A percentile compares a stretch with the other conserved stretches of the same genome.
These are phyloP conservation scores for Cheilosia vulpina DNA, from an alignment of 2,888 invertebrate species.

Conservation along the genomic window DNA sequence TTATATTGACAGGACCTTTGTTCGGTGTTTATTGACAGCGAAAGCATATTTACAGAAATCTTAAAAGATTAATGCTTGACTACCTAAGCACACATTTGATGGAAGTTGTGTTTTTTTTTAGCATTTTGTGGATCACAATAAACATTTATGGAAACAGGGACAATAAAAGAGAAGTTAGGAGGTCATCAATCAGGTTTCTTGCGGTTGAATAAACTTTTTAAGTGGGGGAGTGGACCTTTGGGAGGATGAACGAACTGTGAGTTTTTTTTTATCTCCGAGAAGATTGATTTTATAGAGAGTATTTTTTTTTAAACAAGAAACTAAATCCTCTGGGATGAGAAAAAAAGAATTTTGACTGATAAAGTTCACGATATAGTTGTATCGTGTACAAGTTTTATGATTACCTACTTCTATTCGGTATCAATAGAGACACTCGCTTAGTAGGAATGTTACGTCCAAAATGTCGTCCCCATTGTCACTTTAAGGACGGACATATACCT, in stretches of 20 bases:
- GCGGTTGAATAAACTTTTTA: constrained; percentile 32
- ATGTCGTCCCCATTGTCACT: no score
- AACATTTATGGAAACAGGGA: constrained; percentile 28
- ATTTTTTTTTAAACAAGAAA: no score
- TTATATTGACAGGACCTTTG: constrained; percentile 52
- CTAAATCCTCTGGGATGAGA: no score
- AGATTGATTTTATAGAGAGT: background rate
- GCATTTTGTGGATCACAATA: constrained; percentile 25
- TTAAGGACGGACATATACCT: no score
- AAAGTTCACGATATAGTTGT: no score
- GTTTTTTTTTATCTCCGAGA: background rate
- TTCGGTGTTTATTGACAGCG: constrained; percentile 37
- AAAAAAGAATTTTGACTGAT: no score
- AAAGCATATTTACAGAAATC: constrained; percentile 52
- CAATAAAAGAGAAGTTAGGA: constrained; percentile 15
- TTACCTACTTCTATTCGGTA: no score
- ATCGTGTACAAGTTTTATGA: no score
- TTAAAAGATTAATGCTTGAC: constrained; percentile 63
- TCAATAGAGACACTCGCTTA: no score
- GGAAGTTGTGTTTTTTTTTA: constrained; percentile 23
- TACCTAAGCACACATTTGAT: constrained; percentile 42
- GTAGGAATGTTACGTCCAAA: no score
- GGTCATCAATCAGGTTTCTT: constrained; percentile 67
- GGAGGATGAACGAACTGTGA: constrained; percentile 4
- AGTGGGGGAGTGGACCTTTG: constrained; percentile 12